Evolutionary conservation across 2,797 vertebrate genomes (phyloP).

Genomic region (Bradypodion pumilum): DNA sequence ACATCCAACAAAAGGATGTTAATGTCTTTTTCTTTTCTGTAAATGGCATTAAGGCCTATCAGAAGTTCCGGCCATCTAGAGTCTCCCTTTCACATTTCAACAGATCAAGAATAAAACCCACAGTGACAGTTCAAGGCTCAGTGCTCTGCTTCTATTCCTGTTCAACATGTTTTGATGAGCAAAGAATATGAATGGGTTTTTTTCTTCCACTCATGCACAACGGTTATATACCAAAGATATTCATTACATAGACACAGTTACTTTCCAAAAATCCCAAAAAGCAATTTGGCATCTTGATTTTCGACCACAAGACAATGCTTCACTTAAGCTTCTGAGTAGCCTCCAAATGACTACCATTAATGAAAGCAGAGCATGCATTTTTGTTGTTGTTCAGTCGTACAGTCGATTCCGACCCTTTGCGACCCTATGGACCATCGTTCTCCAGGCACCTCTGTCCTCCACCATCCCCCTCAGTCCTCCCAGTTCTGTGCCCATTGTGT

Average conservation of each 20-base stretch:
- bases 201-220: not conserved
- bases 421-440: too few relatives aligned
- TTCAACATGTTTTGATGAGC: not conserved
- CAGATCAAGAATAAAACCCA: not conserved
- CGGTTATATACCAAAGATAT: not conserved
- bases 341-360: slow-evolving; percentile 2
- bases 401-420: too few relatives aligned
- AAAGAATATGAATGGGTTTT: not conserved
- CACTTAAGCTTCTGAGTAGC: not conserved
- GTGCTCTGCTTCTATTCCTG: not conserved
- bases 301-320: not conserved
- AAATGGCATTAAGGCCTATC: not conserved
- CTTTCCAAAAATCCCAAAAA: not conserved
- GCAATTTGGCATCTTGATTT: not conserved
- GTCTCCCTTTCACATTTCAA: not conserved
- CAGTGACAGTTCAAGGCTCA: not conserved
- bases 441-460: too few relatives aligned
- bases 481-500: too few relatives aligned
- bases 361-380: not conserved
- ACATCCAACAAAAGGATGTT: not conserved
- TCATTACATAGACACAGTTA: not conserved
- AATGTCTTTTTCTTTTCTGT: not conserved
- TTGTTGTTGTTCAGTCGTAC: too few relatives aligned
- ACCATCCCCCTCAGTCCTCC: too few relatives aligned
- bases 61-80: slow-evolving; percentile 11